phyloP scores from a whole-genome alignment of 2,113 vertebrate species.

The Apodemus sylvaticus region DNA sequence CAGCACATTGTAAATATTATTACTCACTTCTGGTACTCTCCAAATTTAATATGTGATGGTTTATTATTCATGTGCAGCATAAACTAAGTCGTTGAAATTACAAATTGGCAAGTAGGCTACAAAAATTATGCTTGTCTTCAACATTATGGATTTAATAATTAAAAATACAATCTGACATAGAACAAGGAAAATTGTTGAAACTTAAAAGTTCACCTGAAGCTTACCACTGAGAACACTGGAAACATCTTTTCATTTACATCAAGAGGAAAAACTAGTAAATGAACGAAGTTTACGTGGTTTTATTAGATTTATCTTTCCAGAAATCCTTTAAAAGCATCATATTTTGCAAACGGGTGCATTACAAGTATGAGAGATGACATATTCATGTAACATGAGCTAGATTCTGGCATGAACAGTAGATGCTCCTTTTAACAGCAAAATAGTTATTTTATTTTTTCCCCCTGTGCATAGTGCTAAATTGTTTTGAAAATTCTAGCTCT shows the following conservation, averaged over 20 bases:
- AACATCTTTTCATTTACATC: slow-evolving; percentile 38
- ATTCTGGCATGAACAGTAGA: slow-evolving; percentile 1
- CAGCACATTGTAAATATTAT: slow-evolving; percentile 69
- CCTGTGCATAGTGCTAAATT: slow-evolving; percentile 4
- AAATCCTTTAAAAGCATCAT: slow-evolving; percentile 60
- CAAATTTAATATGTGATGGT: slow-evolving; percentile 57
- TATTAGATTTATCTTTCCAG: slow-evolving; percentile 21
- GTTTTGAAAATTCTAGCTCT: slow-evolving; percentile 34
- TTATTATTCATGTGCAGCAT: slow-evolving; percentile 73
- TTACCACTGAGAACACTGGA: slow-evolving; percentile 34
- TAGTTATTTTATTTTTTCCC: background rate
- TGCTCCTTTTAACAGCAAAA: slow-evolving; percentile 46
- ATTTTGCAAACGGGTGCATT: slow-evolving; percentile 43
- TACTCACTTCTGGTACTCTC: slow-evolving; percentile 69
- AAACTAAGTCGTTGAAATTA: slow-evolving; percentile 77
- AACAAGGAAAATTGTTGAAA: slow-evolving; percentile 59
- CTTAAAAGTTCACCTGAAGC: slow-evolving; percentile 52
- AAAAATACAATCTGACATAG: slow-evolving; percentile 64
- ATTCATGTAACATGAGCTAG: background rate
- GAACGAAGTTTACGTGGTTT: slow-evolving; percentile 13
- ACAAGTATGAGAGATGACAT: slow-evolving; percentile 48
- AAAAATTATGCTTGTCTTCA: slow-evolving; percentile 69
- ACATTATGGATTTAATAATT: slow-evolving; percentile 71
- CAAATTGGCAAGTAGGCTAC: slow-evolving; percentile 63
- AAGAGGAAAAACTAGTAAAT: slow-evolving; percentile 44